Evolutionary conservation across 1,140 invertebrate genomes (phyloP).

Genomic region (Pectinophora gossypiella): DNA sequence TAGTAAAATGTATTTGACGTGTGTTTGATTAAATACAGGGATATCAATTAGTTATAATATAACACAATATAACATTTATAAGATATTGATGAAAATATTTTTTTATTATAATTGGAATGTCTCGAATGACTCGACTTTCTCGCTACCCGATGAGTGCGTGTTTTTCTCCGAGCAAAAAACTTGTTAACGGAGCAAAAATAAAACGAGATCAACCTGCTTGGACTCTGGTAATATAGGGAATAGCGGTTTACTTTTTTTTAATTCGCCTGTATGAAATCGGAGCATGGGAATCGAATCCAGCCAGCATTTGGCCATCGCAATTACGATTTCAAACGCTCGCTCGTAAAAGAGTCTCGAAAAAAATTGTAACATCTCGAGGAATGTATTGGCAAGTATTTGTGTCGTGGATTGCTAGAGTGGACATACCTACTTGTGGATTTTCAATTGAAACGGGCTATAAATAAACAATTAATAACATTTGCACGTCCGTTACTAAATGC

Average conservation of each 20-base stretch:
- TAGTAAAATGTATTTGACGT: too few species aligned
- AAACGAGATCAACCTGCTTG: conserved; percentile 29
- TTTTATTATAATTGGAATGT: conserved; percentile 17
- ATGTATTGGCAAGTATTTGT: neutral
- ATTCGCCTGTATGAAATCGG: neutral
- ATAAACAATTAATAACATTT: conserved; percentile 3
- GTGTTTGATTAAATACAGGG: too few species aligned
- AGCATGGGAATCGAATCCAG: neutral
- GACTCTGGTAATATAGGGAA: conserved; percentile 8
- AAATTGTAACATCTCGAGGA: neutral
- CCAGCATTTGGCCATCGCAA: neutral
- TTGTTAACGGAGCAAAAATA: conserved; percentile 36
- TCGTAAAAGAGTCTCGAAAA: too few species aligned
- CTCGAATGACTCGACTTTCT: conserved; percentile 40
- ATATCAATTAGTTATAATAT: too few species aligned
- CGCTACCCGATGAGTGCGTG: conserved; percentile 35
- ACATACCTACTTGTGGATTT: neutral
- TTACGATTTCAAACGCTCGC: neutral
- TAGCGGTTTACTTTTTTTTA: conserved; percentile 6
- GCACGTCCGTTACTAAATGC: conserved; percentile 1
- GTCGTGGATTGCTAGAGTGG: neutral
- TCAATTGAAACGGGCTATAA: neutral
- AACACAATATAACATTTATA: too few species aligned
- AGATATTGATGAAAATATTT: neutral
- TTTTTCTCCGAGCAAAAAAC: conserved; percentile 49